A percentile compares a stretch with the other conserved stretches of the same genome.
Conservation (phyloP, 2,113 vertebrate species). For the Tinamus guttatus region DNA sequence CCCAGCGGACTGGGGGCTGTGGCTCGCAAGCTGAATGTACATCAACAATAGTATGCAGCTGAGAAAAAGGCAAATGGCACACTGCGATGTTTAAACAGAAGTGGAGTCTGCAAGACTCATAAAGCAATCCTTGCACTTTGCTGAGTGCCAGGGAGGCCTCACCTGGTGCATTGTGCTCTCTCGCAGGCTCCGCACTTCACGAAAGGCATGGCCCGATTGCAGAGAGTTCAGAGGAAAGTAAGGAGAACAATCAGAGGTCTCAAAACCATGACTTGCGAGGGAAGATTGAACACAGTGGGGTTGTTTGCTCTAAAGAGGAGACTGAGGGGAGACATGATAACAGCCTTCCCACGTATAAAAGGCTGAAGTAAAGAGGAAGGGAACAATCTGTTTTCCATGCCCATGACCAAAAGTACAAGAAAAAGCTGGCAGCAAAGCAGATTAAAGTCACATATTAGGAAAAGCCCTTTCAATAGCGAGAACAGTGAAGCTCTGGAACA, state of each 20-base stretch:
- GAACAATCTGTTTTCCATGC: slow-evolving; percentile 28
- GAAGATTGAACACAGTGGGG: slow-evolving; percentile 57
- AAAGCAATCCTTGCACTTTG: background rate
- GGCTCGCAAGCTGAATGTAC: background rate
- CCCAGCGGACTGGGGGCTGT: background rate
- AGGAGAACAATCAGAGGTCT: slow-evolving; percentile 46
- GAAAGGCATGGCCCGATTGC: background rate
- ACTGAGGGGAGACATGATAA: background rate
- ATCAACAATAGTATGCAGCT: slow-evolving; percentile 1
- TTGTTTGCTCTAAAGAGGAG: slow-evolving; percentile 41
- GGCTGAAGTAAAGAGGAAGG: slow-evolving; percentile 15
- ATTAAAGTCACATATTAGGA: background rate
- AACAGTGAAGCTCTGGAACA: background rate
- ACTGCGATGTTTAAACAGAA: slow-evolving; percentile 2
- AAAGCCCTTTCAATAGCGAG: background rate
- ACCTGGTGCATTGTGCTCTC: background rate
- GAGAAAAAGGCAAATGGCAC: slow-evolving; percentile 47
- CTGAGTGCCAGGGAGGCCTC: slow-evolving; percentile 49
- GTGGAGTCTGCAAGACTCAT: background rate
- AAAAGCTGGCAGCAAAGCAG: background rate
- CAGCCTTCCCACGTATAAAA: background rate
- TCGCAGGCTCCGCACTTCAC: background rate
- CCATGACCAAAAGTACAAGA: slow-evolving; percentile 19
- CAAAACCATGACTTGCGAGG: slow-evolving; percentile 39
- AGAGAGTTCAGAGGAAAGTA: slow-evolving; percentile 14